Percentiles rank a stretch among this genome's conserved stretches.
Evolutionary conservation across 2,888 invertebrate species (phyloP).

Genomic region (Cyclophora punctaria): DNA sequence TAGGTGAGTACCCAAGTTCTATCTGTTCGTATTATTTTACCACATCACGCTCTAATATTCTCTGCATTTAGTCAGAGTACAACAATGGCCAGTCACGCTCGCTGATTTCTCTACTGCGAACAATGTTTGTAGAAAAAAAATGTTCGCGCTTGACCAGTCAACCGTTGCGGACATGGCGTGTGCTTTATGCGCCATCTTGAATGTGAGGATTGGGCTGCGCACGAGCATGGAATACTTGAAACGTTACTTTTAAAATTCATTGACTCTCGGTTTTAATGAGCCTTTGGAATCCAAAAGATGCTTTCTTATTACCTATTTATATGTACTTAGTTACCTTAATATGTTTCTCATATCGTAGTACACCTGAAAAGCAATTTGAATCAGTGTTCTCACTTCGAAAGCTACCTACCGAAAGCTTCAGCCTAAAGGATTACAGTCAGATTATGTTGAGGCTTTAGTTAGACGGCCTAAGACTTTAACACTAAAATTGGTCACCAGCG

Average conservation of each 20-base stretch:
- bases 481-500: too few species aligned
- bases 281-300: conserved; percentile 9
- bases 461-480: too few species aligned
- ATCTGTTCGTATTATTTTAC: conserved; percentile 48
- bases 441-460: neutral
- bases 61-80: conserved; percentile 57
- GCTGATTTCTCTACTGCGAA: conserved; percentile 71
- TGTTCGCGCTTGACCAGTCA: conserved; percentile 54
- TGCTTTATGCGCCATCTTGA: conserved; percentile 67
- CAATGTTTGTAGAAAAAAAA: conserved; percentile 72
- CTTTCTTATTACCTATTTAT: neutral
- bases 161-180: conserved; percentile 66
- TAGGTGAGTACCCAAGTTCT: conserved; percentile 18
- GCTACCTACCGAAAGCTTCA: too few species aligned
- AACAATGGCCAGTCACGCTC: conserved; percentile 70
- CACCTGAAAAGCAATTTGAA: too few species aligned
- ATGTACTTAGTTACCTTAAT: too few species aligned
- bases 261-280: conserved; percentile 22
- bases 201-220: conserved; percentile 67
- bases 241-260: conserved; percentile 28
- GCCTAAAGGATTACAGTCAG: neutral
- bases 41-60: conserved; percentile 70
- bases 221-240: conserved; percentile 31
- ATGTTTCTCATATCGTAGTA: too few species aligned
- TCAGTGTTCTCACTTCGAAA: too few species aligned